Conservation (phyloP, 2,797 vertebrate species). For the Pseudochaenichthys georgianus region DNA sequence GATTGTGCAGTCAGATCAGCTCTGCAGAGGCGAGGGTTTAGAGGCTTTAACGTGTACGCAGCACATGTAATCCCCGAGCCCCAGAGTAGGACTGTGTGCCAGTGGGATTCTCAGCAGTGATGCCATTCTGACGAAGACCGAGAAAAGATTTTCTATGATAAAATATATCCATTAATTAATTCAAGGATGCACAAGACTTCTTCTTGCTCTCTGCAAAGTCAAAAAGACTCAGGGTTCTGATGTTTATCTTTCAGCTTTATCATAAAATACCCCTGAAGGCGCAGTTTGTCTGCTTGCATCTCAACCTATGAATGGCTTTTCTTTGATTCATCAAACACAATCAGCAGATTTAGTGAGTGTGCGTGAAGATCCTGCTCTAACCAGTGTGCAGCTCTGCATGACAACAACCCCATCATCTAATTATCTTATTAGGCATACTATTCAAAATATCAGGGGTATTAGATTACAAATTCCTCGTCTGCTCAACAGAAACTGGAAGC, state of each 20-base stretch:
- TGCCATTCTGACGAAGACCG: conserved; percentile 39
- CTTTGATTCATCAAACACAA: conserved; percentile 63
- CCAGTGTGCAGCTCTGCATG: conserved; percentile 32
- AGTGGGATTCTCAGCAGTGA: conserved; percentile 56
- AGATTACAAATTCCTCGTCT: conserved; percentile 36
- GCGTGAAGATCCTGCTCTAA: conserved; percentile 29
- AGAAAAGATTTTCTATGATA: conserved; percentile 49
- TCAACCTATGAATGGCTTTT: conserved; percentile 33
- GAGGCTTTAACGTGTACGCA: conserved; percentile 72
- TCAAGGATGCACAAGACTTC: conserved; percentile 24
- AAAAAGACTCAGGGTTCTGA: conserved; percentile 18
- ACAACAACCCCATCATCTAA: conserved; percentile 42
- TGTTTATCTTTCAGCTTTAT: conserved; percentile 46
- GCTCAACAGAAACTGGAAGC: conserved; percentile 30
- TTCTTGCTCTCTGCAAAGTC: conserved; percentile 27
- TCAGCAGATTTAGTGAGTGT: conserved; percentile 50
- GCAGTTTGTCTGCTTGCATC: conserved; percentile 40
- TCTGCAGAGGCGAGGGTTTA: conserved; percentile 75
- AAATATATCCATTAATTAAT: conserved; percentile 38
- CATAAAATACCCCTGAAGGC: conserved; percentile 29
- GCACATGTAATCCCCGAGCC: conserved; percentile 77
- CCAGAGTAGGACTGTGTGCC: conserved; percentile 58
- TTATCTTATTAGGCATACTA: conserved; percentile 32
- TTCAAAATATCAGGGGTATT: conserved; percentile 19
- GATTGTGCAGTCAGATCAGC: conserved; percentile 77